These are phyloP conservation scores for Aphelocoma californica DNA, from an alignment of 2,797 vertebrate species.

Conservation along the genomic window DNA sequence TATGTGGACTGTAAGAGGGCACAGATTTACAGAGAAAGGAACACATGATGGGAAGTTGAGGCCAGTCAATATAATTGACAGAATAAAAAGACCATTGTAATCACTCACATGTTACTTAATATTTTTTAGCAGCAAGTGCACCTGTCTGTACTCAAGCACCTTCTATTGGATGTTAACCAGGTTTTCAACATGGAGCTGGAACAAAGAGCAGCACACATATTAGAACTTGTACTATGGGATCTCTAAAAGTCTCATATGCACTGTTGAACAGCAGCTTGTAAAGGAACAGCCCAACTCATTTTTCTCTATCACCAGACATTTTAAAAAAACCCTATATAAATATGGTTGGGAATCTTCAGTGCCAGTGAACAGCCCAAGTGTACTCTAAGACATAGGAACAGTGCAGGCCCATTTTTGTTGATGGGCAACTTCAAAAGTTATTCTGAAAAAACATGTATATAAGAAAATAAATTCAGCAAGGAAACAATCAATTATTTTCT, in stretches of 20 bases:
- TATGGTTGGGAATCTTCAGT: not conserved
- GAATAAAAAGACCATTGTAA: not conserved
- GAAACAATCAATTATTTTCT: not conserved
- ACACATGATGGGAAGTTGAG: not conserved
- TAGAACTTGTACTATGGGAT: not conserved
- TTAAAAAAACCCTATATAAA: not conserved
- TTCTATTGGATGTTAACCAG: not conserved
- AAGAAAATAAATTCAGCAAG: not conserved
- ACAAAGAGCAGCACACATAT: not conserved
- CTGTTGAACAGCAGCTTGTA: not conserved
- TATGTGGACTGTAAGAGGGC: not conserved
- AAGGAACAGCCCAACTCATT: not conserved
- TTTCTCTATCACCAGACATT: not conserved
- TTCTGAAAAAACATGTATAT: not conserved
- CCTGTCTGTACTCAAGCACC: rapidly evolving
- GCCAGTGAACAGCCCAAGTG: not conserved
- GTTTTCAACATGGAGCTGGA: not conserved
- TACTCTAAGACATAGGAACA: not conserved
- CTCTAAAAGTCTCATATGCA: not conserved
- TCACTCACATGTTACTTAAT: not conserved
- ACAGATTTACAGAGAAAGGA: not conserved
- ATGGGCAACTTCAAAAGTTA: not conserved
- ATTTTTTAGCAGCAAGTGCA: not conserved
- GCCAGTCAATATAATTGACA: rapidly evolving
- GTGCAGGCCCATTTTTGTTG: not conserved